phyloP scores from a whole-genome alignment of 2,797 vertebrate species.

The Spea hammondii region DNA sequence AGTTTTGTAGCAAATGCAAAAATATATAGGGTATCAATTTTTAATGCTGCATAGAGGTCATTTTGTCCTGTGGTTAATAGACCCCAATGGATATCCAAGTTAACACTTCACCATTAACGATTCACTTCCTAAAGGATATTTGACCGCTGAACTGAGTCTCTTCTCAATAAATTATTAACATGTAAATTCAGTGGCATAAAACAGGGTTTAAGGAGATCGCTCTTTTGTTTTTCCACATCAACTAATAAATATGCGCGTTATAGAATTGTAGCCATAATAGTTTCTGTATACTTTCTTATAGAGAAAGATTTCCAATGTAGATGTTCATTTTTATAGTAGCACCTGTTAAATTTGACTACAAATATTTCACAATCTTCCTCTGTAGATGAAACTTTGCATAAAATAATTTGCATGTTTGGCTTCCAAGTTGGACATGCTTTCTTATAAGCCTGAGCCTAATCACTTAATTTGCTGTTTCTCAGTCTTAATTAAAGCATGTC shows the following conservation, averaged over 20 bases:
- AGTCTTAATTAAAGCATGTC: too few species aligned
- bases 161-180: conserved; percentile 13
- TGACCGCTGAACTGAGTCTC: conserved; percentile 5
- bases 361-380: background rate
- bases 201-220: background rate
- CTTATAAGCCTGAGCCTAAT: too few species aligned
- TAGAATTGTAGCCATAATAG: background rate
- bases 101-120: conserved; percentile 12
- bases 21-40: too few species aligned
- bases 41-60: too few species aligned
- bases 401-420: conserved; percentile 56
- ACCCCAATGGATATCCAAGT: too few species aligned
- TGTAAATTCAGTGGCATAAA: conserved; percentile 8
- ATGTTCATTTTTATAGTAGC: background rate
- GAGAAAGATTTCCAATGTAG: too few species aligned
- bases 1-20: too few species aligned
- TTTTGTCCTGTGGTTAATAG: too few species aligned
- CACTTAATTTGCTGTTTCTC: too few species aligned
- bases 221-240: background rate
- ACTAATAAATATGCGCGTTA: background rate
- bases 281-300: too few species aligned
- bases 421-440: too few species aligned
- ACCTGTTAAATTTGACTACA: conserved; percentile 7
- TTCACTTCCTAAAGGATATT: background rate
- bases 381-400: conserved; percentile 26